Conservation (phyloP, 2,113 vertebrate species). For the Todiramphus saurophagus region DNA sequence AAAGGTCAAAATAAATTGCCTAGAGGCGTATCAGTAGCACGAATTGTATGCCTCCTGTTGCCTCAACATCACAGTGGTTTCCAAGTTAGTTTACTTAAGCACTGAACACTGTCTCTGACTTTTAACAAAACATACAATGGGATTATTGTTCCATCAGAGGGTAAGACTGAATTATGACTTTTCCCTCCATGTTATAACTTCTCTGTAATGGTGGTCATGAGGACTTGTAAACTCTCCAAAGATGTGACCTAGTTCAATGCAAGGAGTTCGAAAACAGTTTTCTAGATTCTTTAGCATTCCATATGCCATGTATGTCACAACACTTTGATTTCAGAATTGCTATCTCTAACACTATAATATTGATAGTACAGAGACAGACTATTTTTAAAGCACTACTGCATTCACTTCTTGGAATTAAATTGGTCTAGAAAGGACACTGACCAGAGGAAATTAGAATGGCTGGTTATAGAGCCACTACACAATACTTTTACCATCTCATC, state of each 20-base stretch:
- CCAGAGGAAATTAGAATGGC: background rate
- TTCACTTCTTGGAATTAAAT: background rate
- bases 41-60: slow-evolving; percentile 16
- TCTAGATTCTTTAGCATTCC: background rate
- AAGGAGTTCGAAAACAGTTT: background rate
- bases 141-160: background rate
- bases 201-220: background rate
- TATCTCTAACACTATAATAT: background rate
- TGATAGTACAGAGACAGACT: background rate
- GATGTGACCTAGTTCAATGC: background rate
- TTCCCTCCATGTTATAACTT: background rate
- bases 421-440: background rate
- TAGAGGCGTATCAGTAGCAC: slow-evolving; percentile 6
- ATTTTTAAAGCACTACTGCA: background rate
- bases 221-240: background rate
- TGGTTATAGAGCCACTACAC: background rate
- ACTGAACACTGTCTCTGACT: background rate
- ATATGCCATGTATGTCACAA: background rate
- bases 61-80: background rate
- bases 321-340: background rate
- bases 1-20: slow-evolving; percentile 47
- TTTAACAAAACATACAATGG: background rate
- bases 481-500: background rate
- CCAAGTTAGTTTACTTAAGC: background rate
- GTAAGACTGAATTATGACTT: background rate